Evolutionary conservation across 2,797 vertebrate genomes (phyloP), one percentile per base, ranked within the genome.

Genomic region (Scarus forsteni): DNA sequence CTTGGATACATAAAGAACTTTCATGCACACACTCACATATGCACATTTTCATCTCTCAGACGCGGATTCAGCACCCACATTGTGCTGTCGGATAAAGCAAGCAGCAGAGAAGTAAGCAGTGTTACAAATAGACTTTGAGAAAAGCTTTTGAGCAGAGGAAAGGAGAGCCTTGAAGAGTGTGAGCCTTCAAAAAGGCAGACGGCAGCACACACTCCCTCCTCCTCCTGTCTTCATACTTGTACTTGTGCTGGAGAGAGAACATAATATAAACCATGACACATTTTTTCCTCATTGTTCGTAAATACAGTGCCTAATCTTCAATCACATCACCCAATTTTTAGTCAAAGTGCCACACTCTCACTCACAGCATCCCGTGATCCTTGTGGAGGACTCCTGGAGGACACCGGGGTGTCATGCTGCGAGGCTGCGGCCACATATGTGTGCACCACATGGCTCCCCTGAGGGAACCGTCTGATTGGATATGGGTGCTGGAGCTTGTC

Each of bases 401-500:
- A 92, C 91, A 81, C 57, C 1, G 40, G 51, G 66, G 86, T 78
- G 74, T 89, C 88, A 83, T 77, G 87, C 88, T 86, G 91, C 44
- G 85, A 82, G 79, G 80, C 86, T 83, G 87, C 72, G 84, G 88
- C 86, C 91, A 89, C 91, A 92, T 91, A 89, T 91, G 91, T 87
- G 89, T 80, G 83, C 83, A 84, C 86, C 89, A 92, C 90, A 92
- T 89, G 90, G 86, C 79, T 84, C 77, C 86, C 90, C 87, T 49
- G 77, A 83, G 91, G 91, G 86, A 83, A 82, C 50, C 74, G 83
- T 91, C 86, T 92, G 91, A 90, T 91, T 91, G 89, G 88, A 90
- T 86, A 77, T 86, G 89, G 90, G 89, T 92, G 90, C 85, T 83
- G 90, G 87, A 88, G 89, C 89, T 85, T 88, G 87, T 89, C 87